Conservation (phyloP, 2,888 invertebrate genomes). For the Pammene fasciana region DNA sequence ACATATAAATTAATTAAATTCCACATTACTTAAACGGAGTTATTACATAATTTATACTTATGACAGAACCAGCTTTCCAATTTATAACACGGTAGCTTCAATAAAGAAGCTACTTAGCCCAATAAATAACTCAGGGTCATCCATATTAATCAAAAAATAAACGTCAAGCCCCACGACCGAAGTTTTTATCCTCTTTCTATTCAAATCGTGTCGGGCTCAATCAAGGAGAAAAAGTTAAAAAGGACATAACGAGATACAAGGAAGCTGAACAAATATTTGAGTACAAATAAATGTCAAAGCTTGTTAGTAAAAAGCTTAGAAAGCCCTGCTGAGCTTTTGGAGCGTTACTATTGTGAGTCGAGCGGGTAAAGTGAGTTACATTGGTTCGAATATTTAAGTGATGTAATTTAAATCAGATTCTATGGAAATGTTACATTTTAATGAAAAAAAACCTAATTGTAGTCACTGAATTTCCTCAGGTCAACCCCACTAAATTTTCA, state of each 20-base stretch:
- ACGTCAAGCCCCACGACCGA: conserved; percentile 15
- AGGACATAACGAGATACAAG: conserved; percentile 60
- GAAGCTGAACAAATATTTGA: conserved; percentile 61
- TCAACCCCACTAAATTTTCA: too few relatives aligned
- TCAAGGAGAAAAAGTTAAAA: conserved; percentile 44
- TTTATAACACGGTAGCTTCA: conserved; percentile 12
- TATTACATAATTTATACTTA: neutral
- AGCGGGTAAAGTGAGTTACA: neutral
- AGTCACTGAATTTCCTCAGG: too few relatives aligned
- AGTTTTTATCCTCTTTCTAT: conserved; percentile 29
- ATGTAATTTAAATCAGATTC: neutral
- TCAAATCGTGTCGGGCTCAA: conserved; percentile 31
- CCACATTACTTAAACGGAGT: neutral
- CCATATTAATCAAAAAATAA: conserved; percentile 36
- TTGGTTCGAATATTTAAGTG: neutral
- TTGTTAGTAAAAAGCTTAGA: conserved; percentile 46
- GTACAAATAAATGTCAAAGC: conserved; percentile 64
- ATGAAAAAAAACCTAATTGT: too few relatives aligned
- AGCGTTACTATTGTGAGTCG: conserved; percentile 30
- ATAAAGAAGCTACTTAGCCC: neutral
- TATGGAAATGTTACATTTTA: too few relatives aligned
- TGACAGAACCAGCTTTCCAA: conserved; percentile 2
- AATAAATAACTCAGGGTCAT: conserved; percentile 32
- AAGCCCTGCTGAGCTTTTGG: conserved; percentile 46
- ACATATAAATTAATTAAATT: neutral